These are phyloP conservation scores for Cheilosia soror DNA, from an alignment of 2,888 invertebrate genomes.

Conservation along the genomic window DNA sequence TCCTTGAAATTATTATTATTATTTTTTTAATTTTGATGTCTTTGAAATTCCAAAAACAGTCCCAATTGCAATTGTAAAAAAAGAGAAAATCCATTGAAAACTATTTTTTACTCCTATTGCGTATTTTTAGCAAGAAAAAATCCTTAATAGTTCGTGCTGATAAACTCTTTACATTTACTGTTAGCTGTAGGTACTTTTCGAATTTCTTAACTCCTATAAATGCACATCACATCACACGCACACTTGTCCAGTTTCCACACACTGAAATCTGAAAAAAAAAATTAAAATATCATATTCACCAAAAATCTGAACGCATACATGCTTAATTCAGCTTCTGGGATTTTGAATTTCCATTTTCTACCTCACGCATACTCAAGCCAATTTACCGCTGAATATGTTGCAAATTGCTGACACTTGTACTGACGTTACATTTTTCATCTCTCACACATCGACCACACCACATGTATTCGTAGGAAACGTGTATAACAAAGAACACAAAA, in stretches of 20 bases:
- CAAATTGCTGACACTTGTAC: constrained; percentile 30
- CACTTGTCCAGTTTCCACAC: background rate
- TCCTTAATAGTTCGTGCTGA: background rate
- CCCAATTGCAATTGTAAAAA: too few species aligned
- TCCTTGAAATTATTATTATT: too few species aligned
- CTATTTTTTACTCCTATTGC: background rate
- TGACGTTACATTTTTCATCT: constrained; percentile 34
- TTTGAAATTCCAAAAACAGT: too few species aligned
- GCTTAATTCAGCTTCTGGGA: background rate
- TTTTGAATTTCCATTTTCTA: constrained; percentile 8
- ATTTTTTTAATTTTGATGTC: too few species aligned
- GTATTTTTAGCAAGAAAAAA: background rate
- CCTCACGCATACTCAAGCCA: constrained; percentile 1
- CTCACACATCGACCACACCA: background rate
- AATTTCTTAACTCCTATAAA: constrained; percentile 16
- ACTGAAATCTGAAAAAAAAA: background rate
- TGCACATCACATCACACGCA: constrained; percentile 11
- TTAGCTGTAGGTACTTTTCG: background rate
- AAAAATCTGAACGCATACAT: background rate
- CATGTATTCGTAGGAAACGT: too few species aligned
- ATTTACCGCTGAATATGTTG: constrained; percentile 36
- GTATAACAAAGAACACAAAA: background rate
- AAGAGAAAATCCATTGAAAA: too few species aligned
- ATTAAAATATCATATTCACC: constrained; percentile 4
- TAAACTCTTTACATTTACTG: background rate